Percentiles rank a stretch among this genome's conserved stretches.
Evolutionary conservation across 2,888 invertebrate genomes (phyloP).

Genomic region (Napeogenes sylphis): DNA sequence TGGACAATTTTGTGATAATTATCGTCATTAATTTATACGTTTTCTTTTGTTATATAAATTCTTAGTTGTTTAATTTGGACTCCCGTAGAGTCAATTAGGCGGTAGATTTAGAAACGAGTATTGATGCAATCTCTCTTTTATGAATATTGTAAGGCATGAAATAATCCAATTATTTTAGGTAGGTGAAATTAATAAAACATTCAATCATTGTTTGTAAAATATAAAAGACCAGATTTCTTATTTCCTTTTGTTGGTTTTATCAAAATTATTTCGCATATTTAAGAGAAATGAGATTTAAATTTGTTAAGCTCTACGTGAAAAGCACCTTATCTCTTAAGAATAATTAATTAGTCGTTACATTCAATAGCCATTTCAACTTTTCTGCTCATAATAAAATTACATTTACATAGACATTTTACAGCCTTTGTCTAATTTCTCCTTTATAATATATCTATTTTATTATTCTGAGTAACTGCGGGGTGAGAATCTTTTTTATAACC

Average conservation of each 20-base stretch:
- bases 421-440: constrained; percentile 4
- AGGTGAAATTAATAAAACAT: constrained; percentile 24
- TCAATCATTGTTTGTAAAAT: constrained; percentile 20
- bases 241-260: background rate
- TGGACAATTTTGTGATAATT: constrained; percentile 12
- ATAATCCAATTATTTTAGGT: constrained; percentile 30
- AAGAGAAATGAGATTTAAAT: background rate
- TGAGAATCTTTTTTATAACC: constrained; percentile 17
- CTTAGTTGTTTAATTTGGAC: constrained; percentile 22
- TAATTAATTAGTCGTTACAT: background rate
- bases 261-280: background rate
- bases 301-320: background rate
- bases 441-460: constrained; percentile 16
- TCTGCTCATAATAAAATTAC: background rate
- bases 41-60: constrained; percentile 20
- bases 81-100: constrained; percentile 24
- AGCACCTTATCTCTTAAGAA: background rate
- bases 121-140: constrained; percentile 23
- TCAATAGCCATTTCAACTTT: background rate
- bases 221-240: background rate
- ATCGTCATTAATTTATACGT: constrained; percentile 16
- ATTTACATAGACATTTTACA: constrained; percentile 3
- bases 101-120: constrained; percentile 17
- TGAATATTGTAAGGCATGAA: constrained; percentile 23
- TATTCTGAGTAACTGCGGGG: constrained; percentile 16